Evolutionary conservation across 2,797 vertebrate genomes (phyloP).

Genomic region (Coreius guichenoti): DNA sequence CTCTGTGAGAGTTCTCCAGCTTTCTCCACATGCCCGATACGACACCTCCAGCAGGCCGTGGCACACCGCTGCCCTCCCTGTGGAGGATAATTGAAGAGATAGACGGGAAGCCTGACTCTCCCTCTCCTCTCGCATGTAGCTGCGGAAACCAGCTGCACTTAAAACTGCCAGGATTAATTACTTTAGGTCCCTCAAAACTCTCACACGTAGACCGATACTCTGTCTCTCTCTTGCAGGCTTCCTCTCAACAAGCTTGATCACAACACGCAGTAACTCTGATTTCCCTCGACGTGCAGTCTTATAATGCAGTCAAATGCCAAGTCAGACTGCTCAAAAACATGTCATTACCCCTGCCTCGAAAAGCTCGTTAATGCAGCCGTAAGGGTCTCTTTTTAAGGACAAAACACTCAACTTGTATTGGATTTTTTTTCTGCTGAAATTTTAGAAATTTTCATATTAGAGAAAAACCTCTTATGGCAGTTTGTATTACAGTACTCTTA

Average conservation of each 20-base stretch:
- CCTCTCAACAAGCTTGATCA: slow-evolving; percentile 35
- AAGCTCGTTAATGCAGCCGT: slow-evolving; percentile 17
- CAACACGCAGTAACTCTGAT: slow-evolving; percentile 35
- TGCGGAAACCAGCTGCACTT: slow-evolving; percentile 38
- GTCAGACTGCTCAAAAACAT: slow-evolving; percentile 45
- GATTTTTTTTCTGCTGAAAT: neutral
- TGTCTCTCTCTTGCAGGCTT: neutral
- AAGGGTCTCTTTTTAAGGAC: neutral
- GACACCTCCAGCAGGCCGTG: slow-evolving; percentile 19
- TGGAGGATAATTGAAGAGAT: slow-evolving; percentile 38
- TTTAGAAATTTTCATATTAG: neutral
- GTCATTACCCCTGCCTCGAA: slow-evolving; percentile 20
- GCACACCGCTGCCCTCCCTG: slow-evolving; percentile 2
- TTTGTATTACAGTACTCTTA: neutral
- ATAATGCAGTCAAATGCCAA: slow-evolving; percentile 28
- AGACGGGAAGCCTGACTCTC: slow-evolving; percentile 31
- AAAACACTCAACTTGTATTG: slow-evolving; percentile 10
- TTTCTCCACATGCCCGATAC: neutral
- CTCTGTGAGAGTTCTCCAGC: slow-evolving; percentile 33
- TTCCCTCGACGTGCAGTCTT: slow-evolving; percentile 35
- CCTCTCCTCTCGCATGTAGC: slow-evolving; percentile 29
- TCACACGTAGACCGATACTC: slow-evolving; percentile 4
- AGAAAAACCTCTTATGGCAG: neutral
- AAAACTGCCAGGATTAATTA: slow-evolving; percentile 49
- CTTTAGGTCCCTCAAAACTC: slow-evolving; percentile 35